A percentile compares a stretch with the other conserved stretches of the same genome.
Conservation (phyloP, 1,140 invertebrate genomes). For the Drosophila watanabei region DNA sequence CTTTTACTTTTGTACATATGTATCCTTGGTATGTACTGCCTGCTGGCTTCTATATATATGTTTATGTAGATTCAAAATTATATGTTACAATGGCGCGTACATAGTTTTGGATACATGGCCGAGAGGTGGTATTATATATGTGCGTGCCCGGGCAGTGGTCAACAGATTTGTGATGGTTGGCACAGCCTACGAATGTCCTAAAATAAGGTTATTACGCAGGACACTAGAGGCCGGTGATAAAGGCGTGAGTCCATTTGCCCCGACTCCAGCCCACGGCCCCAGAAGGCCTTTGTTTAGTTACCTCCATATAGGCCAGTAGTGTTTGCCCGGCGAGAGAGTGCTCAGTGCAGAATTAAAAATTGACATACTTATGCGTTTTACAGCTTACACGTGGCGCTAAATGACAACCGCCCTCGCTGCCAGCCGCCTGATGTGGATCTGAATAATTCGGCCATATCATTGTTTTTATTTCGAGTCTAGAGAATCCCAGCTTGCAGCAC, state of each 20-base stretch:
- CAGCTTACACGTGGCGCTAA: constrained; percentile 71
- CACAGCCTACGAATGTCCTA: constrained; percentile 70
- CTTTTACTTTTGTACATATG: constrained; percentile 42
- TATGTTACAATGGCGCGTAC: constrained; percentile 17
- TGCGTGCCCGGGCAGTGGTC: constrained; percentile 60
- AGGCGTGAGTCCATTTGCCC: constrained; percentile 33
- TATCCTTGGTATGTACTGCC: constrained; percentile 13
- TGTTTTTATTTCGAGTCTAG: constrained; percentile 13
- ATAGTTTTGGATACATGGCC: constrained; percentile 35
- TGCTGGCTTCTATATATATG: constrained; percentile 5
- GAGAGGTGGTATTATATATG: constrained; percentile 47
- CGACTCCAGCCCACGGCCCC: constrained; percentile 27
- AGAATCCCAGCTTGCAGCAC: background rate
- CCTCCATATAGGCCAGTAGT: constrained; percentile 71
- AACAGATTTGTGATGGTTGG: constrained; percentile 75
- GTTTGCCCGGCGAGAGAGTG: constrained; percentile 59
- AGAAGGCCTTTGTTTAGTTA: constrained; percentile 75
- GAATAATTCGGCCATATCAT: constrained; percentile 12
- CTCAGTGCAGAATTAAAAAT: constrained; percentile 67
- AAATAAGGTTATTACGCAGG: constrained; percentile 61
- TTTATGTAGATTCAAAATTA: constrained; percentile 48
- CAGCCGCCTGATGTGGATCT: constrained; percentile 29
- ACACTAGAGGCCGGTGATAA: constrained; percentile 50
- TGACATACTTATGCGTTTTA: constrained; percentile 71
- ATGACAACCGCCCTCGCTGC: constrained; percentile 12